Base-by-base conservation (phyloP, 2,888 invertebrate species). In the Drosophila neutralis region DNA sequence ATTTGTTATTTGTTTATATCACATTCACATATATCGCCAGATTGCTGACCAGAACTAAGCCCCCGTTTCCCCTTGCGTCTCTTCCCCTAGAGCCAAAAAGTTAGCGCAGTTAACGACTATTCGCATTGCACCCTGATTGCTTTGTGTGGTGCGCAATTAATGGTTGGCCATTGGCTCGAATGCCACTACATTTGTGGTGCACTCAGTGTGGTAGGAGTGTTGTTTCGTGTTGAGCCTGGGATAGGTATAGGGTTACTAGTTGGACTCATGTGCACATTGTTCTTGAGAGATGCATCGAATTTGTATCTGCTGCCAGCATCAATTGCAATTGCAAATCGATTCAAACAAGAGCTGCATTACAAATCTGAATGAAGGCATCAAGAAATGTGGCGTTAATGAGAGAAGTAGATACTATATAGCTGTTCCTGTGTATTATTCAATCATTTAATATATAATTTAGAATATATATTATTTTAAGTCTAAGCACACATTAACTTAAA, bases 71-170 rank as follows among this genome's bases (percentile, higher is more conserved):
- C 18, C 18, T 24, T 15, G 45, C 6, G 13, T 33, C 42, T 27
- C 21, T 11, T 29, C 2, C 29, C 13, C 13, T 13, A 61, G 38
- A 40, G 72, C 75, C 78, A 71, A 69, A 74, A 72, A 65, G 62
- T 29, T 54, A 48, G 53, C 52, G 31, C 45, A 24, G 45, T 45
- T 45, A 45, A 15, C 45, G 53, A 29, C 54, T 63, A 40, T 56
- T 73, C 76, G 54, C 70, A 80, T 76, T 74, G 86, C 79, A 76
- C 67, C 75, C 75, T 79, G 89, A 85, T 85, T 85, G 87, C 87
- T 82, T 87, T 89, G 73, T 89, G 85, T 74, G 85, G 84, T 82
- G 75, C 73, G 77, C 85, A 85, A 83, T 85, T 83, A 85, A 89
- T 89, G 87, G 69, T 67, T 27, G 67, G 48, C 53, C 63, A 66